A percentile compares a stretch with the other conserved stretches of the same genome.
phyloP scores from a whole-genome alignment of 1,140 invertebrate genomes.

The Odontomachus brunneus region DNA sequence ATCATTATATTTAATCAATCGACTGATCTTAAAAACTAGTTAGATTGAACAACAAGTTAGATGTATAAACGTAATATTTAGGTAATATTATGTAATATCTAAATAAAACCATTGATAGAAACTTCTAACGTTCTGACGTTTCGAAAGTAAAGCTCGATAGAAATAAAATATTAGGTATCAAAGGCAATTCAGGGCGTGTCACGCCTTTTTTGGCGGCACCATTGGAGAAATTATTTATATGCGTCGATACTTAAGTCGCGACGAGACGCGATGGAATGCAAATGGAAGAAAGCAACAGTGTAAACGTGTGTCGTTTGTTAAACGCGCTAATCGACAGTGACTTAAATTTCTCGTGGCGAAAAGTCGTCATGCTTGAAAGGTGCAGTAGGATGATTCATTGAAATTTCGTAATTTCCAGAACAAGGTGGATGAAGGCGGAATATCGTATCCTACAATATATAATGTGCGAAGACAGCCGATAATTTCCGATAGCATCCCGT shows the following conservation, averaged over 20 bases:
- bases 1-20: neutral
- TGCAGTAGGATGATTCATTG: neutral
- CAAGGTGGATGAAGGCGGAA: conserved; percentile 68
- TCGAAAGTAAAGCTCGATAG: neutral
- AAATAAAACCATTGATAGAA: neutral
- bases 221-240: conserved; percentile 58
- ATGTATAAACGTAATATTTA: neutral
- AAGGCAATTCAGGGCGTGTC: neutral
- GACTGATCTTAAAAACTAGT: neutral
- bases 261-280: conserved; percentile 59
- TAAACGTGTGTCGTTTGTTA: conserved; percentile 61
- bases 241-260: conserved; percentile 59
- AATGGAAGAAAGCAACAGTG: conserved; percentile 75
- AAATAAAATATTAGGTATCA: neutral
- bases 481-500: conserved; percentile 76
- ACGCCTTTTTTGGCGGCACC: neutral
- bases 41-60: too few relatives aligned
- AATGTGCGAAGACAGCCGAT: conserved; percentile 79
- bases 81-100: neutral
- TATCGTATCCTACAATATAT: conserved; percentile 73
- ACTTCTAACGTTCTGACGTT: neutral
- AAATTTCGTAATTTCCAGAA: conserved; percentile 65
- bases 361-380: neutral
- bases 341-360: conserved; percentile 9
- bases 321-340: conserved; percentile 16